These are phyloP conservation scores for Ormyrus thymus DNA, from an alignment of 2,888 invertebrate genomes.

Conservation along the genomic window DNA sequence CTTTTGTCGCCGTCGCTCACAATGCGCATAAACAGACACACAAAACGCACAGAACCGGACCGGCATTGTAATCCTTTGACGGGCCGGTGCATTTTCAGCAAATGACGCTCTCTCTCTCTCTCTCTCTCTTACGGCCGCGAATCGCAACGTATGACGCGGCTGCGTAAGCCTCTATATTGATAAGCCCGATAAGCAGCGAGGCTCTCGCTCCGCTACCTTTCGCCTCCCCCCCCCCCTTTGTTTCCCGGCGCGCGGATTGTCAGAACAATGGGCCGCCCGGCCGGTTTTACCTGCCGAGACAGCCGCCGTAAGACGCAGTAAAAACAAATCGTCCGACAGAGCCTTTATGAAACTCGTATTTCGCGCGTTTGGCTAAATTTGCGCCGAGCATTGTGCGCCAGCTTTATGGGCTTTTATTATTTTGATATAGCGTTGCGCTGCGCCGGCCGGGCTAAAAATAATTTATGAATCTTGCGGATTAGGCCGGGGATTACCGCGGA, in stretches of 20 bases:
- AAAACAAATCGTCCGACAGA: constrained; percentile 53
- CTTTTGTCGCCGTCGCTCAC: constrained; percentile 22
- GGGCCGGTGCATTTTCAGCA: constrained; percentile 30
- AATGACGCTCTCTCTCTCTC: constrained; percentile 12
- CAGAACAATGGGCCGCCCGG: constrained; percentile 35
- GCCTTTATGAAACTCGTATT: constrained; percentile 50
- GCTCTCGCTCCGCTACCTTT: constrained; percentile 29
- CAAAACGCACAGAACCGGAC: constrained; percentile 14
- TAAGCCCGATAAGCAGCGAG: constrained; percentile 52
- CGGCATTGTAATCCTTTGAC: constrained; percentile 32
- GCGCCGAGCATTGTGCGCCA: constrained; percentile 14
- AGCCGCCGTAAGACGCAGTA: constrained; percentile 37
- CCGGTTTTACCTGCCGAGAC: constrained; percentile 42
- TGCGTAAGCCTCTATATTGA: constrained; percentile 38
- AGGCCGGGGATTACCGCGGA: no score
- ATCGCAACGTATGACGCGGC: constrained; percentile 16
- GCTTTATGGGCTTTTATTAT: constrained; percentile 30
- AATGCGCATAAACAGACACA: not conserved
- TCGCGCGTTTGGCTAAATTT: constrained; percentile 44
- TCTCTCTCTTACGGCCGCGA: not conserved
- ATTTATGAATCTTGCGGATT: constrained; percentile 31
- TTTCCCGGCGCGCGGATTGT: constrained; percentile 31
- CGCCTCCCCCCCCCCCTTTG: constrained; percentile 35
- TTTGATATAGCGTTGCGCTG: constrained; percentile 16
- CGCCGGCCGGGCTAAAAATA: constrained; percentile 16